Conservation (phyloP, 2,888 invertebrate species). For the Drosophila tripunctata region DNA sequence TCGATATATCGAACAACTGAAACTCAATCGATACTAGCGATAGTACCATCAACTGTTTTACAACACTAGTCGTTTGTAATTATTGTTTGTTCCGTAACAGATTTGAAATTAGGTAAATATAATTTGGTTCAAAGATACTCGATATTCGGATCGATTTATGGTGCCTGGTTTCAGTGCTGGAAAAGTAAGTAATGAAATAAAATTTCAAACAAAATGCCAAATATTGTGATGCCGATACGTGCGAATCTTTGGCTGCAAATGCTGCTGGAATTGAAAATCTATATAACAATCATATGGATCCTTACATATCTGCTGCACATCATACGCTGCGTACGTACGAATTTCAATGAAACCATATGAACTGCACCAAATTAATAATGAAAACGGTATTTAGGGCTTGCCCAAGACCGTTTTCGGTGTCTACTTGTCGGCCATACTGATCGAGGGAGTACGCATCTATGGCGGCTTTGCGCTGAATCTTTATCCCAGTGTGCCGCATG, state of each 20-base stretch:
- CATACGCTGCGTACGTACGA: background rate
- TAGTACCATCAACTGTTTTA: no score
- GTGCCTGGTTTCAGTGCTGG: no score
- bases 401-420: background rate
- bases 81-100: no score
- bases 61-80: no score
- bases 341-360: no score
- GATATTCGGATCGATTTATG: no score
- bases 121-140: background rate
- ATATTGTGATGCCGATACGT: slow-evolving; percentile 11
- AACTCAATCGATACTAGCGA: no score
- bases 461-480: slow-evolving; percentile 21
- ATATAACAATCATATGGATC: slow-evolving; percentile 16
- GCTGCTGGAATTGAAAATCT: slow-evolving; percentile 25
- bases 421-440: slow-evolving; percentile 6
- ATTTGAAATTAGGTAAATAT: no score
- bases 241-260: slow-evolving; percentile 27
- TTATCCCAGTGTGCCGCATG: background rate
- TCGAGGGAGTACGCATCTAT: slow-evolving; percentile 27
- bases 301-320: background rate
- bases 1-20: no score
- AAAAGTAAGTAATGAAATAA: background rate
- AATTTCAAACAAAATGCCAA: background rate
- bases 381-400: background rate
- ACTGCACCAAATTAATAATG: no score